These are phyloP conservation scores for Dendrocopos noguchii DNA, from an alignment of 2,113 vertebrate species.

Conservation along the genomic window DNA sequence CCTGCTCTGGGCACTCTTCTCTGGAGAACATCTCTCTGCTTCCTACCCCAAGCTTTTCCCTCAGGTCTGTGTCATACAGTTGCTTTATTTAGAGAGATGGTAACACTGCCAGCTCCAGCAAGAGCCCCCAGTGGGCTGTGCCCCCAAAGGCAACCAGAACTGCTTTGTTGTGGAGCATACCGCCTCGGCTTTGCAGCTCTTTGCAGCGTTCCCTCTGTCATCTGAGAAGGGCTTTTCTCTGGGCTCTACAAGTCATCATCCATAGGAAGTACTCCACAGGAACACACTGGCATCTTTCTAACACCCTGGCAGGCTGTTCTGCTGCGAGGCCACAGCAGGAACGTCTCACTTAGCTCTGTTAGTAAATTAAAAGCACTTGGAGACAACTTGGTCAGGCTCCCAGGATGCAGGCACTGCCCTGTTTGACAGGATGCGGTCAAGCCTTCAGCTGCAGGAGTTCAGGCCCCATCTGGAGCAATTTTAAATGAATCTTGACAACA, in stretches of 20 bases:
- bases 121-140: neutral
- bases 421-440: slow-evolving; percentile 40
- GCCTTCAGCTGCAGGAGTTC: neutral
- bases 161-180: slow-evolving; percentile 25
- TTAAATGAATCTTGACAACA: slow-evolving; percentile 28
- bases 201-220: neutral
- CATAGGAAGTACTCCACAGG: slow-evolving; percentile 39
- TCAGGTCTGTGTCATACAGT: neutral
- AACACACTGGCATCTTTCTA: slow-evolving; percentile 27
- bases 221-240: neutral
- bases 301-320: slow-evolving; percentile 12
- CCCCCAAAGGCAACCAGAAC: slow-evolving; percentile 7
- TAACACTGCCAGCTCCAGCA: neutral
- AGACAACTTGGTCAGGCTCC: slow-evolving; percentile 22
- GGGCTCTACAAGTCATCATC: neutral
- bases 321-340: slow-evolving; percentile 4
- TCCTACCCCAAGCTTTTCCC: neutral
- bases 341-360: slow-evolving; percentile 36
- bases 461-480: slow-evolving; percentile 5
- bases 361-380: slow-evolving; percentile 55
- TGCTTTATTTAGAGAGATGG: neutral
- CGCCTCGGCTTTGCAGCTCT: neutral
- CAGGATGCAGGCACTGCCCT: neutral
- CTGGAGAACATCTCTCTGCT: neutral
- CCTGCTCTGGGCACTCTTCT: neutral